A percentile compares a stretch with the other conserved stretches of the same genome.
Conservation (phyloP, 2,113 vertebrate species). For the Madoqua kirkii region DNA sequence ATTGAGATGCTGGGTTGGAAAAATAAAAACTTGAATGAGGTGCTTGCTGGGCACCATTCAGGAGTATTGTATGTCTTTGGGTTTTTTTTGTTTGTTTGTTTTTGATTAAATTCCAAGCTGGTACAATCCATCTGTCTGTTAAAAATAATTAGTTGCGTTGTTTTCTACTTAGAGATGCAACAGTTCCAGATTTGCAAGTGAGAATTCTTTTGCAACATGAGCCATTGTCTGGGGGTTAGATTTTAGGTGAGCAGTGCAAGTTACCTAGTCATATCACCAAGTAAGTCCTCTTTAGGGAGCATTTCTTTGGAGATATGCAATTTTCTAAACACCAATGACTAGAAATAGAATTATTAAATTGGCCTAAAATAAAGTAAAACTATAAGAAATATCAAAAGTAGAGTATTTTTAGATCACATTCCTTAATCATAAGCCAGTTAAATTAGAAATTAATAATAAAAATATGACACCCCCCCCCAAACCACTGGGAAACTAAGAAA, state of each 20-base stretch:
- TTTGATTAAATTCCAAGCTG: conserved; percentile 29
- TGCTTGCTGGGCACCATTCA: background rate
- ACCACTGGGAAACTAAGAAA: background rate
- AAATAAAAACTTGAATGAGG: background rate
- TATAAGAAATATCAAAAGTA: background rate
- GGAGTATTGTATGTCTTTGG: background rate
- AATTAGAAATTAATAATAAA: conserved; percentile 20
- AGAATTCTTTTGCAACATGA: background rate
- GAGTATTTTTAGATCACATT: background rate
- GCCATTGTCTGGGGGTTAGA: background rate
- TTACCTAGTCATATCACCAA: background rate
- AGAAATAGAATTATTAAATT: background rate
- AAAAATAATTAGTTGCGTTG: conserved; percentile 47
- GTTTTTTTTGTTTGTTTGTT: background rate
- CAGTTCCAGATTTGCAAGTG: conserved; percentile 39
- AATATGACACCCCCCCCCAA: background rate
- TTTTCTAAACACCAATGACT: background rate
- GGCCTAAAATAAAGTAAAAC: background rate
- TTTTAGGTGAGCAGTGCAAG: background rate
- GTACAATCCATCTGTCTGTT: conserved; percentile 39
- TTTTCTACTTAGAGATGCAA: background rate
- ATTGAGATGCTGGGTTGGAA: background rate
- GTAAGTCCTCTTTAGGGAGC: background rate
- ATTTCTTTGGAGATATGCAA: background rate
- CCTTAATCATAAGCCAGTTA: background rate